Evolutionary conservation across 2,113 vertebrate genomes (phyloP).

Genomic region (Indri indri): DNA sequence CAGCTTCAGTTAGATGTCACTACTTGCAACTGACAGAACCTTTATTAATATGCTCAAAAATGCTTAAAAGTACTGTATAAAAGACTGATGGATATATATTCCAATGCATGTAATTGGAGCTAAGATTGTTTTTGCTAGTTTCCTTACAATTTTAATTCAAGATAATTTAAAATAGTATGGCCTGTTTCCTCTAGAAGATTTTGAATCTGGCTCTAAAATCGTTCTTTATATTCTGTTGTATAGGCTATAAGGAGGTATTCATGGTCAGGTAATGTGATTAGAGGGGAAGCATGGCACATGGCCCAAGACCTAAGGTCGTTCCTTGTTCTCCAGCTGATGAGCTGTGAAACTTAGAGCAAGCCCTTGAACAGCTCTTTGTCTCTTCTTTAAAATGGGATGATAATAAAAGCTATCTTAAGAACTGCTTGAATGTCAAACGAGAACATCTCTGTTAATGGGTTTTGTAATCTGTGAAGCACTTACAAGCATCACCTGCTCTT

Average conservation of each 20-base stretch:
- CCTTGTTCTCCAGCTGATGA: neutral
- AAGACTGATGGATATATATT: neutral
- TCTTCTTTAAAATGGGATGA: neutral
- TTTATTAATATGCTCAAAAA: neutral
- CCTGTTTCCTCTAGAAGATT: neutral
- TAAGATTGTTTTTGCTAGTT: neutral
- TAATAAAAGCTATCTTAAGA: neutral
- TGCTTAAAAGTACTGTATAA: neutral
- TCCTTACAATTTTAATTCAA: neutral
- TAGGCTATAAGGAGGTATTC: neutral
- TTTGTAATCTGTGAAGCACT: neutral
- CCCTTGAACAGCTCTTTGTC: neutral
- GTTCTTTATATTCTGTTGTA: neutral
- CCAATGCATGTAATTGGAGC: neutral
- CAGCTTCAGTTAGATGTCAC: neutral
- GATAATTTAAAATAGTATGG: neutral
- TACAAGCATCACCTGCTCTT: neutral
- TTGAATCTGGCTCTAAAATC: neutral
- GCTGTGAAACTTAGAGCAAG: neutral
- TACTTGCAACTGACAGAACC: neutral
- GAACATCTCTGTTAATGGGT: neutral
- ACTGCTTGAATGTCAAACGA: neutral
- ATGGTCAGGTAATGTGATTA: neutral
- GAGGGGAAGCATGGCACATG: neutral
- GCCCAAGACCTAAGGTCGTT: neutral